Percentiles rank a stretch among this genome's conserved stretches.
Conservation (phyloP, 2,113 vertebrate genomes). For the Passer montanus region DNA sequence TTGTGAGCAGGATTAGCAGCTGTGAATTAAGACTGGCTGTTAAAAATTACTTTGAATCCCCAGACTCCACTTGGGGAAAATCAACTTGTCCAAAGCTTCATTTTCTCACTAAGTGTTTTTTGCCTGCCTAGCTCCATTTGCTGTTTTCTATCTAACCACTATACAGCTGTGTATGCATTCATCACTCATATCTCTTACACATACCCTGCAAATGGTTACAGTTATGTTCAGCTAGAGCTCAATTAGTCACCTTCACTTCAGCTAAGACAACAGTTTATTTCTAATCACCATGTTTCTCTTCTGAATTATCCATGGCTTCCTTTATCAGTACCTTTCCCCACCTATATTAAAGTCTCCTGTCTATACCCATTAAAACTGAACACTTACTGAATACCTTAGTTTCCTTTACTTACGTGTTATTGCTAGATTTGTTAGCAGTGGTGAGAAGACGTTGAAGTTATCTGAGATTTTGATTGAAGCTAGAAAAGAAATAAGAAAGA, state of each 20-base stretch:
- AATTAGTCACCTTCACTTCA: background rate
- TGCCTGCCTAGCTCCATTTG: background rate
- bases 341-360: background rate
- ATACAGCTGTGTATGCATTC: background rate
- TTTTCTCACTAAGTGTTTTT: background rate
- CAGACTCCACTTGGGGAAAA: background rate
- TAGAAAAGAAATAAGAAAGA: background rate
- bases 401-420: slow-evolving; percentile 57
- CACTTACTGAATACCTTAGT: background rate
- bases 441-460: slow-evolving; percentile 31
- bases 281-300: background rate
- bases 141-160: background rate
- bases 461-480: background rate
- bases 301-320: background rate
- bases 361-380: background rate
- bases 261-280: background rate
- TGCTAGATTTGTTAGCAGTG: slow-evolving; percentile 20
- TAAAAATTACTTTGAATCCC: background rate
- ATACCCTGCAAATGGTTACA: background rate
- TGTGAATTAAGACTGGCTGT: slow-evolving; percentile 41
- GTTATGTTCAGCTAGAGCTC: background rate
- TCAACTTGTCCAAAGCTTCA: background rate
- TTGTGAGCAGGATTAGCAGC: slow-evolving; percentile 71
- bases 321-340: background rate
- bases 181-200: background rate